These are phyloP conservation scores for Rhegmatorhina hoffmannsi DNA, from an alignment of 2,113 vertebrate species.

Conservation along the genomic window DNA sequence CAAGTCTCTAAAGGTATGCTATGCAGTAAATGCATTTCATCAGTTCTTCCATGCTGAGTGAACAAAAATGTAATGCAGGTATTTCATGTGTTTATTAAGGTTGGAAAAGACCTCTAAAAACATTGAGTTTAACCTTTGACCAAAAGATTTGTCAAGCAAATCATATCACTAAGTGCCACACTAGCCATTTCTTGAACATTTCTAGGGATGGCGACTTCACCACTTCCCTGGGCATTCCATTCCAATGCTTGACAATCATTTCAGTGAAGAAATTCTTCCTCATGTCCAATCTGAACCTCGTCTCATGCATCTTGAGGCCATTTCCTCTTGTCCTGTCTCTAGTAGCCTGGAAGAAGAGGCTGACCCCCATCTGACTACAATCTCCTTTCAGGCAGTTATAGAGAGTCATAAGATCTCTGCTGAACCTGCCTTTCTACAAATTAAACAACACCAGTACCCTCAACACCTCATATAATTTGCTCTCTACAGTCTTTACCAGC, in stretches of 20 bases:
- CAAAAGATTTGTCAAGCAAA: neutral
- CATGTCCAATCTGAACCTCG: neutral
- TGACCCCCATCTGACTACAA: neutral
- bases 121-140: neutral
- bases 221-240: neutral
- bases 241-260: neutral
- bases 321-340: neutral
- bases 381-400: neutral
- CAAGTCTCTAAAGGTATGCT: neutral
- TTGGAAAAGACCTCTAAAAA: neutral
- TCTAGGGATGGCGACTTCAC: neutral
- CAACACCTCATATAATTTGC: neutral
- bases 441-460: neutral
- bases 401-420: neutral
- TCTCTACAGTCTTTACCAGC: neutral
- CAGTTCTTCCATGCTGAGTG: neutral
- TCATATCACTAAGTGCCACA: neutral
- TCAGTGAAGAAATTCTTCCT: neutral
- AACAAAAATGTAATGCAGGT: neutral
- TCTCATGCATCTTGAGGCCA: neutral
- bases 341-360: neutral
- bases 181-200: neutral
- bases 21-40: neutral
- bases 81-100: neutral
- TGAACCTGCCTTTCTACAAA: neutral